Conservation (phyloP, 2,888 invertebrate genomes). For the Clitarchus hookeri region DNA sequence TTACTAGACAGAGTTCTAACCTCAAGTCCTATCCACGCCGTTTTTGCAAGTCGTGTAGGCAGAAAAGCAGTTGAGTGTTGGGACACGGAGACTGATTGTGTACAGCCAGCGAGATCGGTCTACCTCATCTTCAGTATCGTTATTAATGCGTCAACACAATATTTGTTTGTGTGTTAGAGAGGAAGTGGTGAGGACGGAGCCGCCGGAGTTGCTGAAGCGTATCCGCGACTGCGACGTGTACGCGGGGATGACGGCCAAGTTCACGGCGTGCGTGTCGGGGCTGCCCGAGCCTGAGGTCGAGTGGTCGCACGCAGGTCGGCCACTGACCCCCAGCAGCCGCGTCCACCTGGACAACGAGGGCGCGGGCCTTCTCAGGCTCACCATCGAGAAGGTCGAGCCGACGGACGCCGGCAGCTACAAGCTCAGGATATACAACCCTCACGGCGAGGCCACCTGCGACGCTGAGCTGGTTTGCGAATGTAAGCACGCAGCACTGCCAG, state of each 20-base stretch:
- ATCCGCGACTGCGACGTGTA: slow-evolving; percentile 87
- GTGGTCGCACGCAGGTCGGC: slow-evolving; percentile 80
- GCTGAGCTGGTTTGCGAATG: slow-evolving; percentile 82
- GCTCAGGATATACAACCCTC: slow-evolving; percentile 80
- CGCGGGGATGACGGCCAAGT: slow-evolving; percentile 87
- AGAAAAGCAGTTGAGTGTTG: too few relatives aligned
- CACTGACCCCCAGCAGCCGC: slow-evolving; percentile 79
- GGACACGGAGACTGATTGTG: too few relatives aligned
- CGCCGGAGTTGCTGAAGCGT: slow-evolving; percentile 86
- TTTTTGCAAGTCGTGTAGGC: too few relatives aligned
- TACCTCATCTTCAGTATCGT: too few relatives aligned
- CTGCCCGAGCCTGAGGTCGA: slow-evolving; percentile 86
- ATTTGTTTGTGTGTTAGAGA: slow-evolving; percentile 58
- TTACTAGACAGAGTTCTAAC: too few relatives aligned
- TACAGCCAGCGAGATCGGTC: too few relatives aligned
- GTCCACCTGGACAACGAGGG: slow-evolving; percentile 82
- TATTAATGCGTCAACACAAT: too few relatives aligned
- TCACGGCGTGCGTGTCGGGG: slow-evolving; percentile 90
- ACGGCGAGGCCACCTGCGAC: slow-evolving; percentile 80
- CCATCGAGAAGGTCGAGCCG: slow-evolving; percentile 75
- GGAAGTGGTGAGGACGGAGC: slow-evolving; percentile 74
- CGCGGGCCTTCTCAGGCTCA: slow-evolving; percentile 80
- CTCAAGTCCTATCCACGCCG: too few relatives aligned
- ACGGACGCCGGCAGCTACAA: slow-evolving; percentile 85
- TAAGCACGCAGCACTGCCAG: slow-evolving; percentile 54